Base-by-base conservation (phyloP, 2,888 invertebrate genomes). In the Heterodera filipjevi region DNA sequence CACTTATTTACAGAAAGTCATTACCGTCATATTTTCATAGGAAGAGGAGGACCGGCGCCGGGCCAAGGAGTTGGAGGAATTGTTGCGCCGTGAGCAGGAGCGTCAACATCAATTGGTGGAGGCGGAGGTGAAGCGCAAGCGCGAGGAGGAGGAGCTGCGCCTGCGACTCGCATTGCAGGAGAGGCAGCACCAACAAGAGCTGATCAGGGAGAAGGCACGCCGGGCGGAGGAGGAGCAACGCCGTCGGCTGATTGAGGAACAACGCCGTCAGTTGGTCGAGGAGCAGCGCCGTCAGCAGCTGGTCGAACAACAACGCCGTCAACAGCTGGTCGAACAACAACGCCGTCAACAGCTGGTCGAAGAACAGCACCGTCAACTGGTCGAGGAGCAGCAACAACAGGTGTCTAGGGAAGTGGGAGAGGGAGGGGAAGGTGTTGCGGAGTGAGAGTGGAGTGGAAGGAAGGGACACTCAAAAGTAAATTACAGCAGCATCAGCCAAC, bases 121-220 rank as follows among this genome's bases (percentile, higher is more conserved):
- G 39, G 80, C 81, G 39, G 77, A 81, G 44, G 2, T 64, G 32
- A 77, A 32, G 68, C 71, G 71, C n/a, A 68, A 77, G 64, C 71
- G 68, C n/a, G 80, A 80, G 30, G 81, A 80, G 66, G 77, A 80
- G 71, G 80, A 80, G 71, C 49, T 22, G 66, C 81, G 70, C 14
- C 3, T 80, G 8, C 75, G 76, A 6, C n/a, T 70, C 12, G 80
- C 80, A 3, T 71, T 74, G 22, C 82, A 78, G 46, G 81, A 78
- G 44, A 75, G 70, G 16, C 81, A 77, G 22, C 81, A 81, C 22
- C 59, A 71, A 8, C 76, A 82, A 30, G 78, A 81, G 70, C 72
- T 71, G 22, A 59, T 64, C 14, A 71, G 33, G 30, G 78, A 79
- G 66, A 33, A 49, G 66, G 80, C 80, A 14, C 39, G 49, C 10